Base-by-base conservation (phyloP, 2,113 vertebrate genomes). In the Corynorhinus townsendii region DNA sequence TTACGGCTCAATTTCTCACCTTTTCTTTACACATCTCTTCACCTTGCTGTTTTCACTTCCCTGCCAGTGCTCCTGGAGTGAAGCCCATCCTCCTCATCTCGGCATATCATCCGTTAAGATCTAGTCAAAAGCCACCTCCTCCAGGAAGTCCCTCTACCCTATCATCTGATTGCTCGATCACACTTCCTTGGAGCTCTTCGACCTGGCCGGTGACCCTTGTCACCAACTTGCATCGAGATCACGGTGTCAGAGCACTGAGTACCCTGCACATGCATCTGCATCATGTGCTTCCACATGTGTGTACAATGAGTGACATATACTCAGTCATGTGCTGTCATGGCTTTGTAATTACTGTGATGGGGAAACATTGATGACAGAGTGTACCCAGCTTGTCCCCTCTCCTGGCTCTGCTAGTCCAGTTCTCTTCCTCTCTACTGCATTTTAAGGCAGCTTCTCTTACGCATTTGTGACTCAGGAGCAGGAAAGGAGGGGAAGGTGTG, bases 241-340 rank as follows among this genome's bases (percentile, higher is more conserved):
- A 7, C 6, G 12, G 38, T 11, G 7, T 33, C 33, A 24, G 43
- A 12, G 77, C 54, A 10, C 54, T 28, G 64, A 35, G 35, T 2
- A 6, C 4, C 47, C 9, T 81, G 17, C 5, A 0, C 1, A 1
- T n/a, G 26, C 4, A 11, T n/a, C 83, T 43, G 40, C 11, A 22
- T 8, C 4, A 1, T 0, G 8, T 69, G 33, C 64, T 87, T 91
- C 20, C 2, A 2, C 17, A 4, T 8, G 35, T 35, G 1, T 24
- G 6, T 1, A 24, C 69, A 12, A 11, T 0, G n/a, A 80, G 54
- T 11, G 5, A 11, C 54, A 26, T 0, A 0, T 10, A 14, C 33
- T 62, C 17, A 28, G 3, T 80, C 30, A 4, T 30, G 43, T 24
- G 59, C 91, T 28, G 5, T 6, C 4, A 14, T 1, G 64, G 71